Evolutionary conservation across 2,888 invertebrate species (phyloP).

Genomic region (Lepidochrysops patricia): DNA sequence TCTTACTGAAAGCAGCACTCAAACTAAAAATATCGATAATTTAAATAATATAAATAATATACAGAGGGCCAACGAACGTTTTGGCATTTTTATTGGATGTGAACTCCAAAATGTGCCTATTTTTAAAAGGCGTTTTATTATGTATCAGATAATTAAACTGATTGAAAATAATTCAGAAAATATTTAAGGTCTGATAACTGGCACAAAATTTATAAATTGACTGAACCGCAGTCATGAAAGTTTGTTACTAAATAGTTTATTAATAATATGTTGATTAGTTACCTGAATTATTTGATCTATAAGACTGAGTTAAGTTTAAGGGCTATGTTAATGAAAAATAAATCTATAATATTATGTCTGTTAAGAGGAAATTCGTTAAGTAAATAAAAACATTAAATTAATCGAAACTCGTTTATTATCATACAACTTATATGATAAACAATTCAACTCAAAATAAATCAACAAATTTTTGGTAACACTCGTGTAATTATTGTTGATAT

Average conservation of each 20-base stretch:
- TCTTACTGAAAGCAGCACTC: constrained; percentile 19
- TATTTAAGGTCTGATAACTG: constrained; percentile 13
- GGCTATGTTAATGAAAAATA: constrained; percentile 17
- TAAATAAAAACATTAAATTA: constrained; percentile 17
- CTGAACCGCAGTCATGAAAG: constrained; percentile 15
- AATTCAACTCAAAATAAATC: constrained; percentile 14
- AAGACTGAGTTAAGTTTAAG: constrained; percentile 18
- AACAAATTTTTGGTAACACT: constrained; percentile 15
- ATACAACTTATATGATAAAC: constrained; percentile 14
- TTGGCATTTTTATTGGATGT: constrained; percentile 18
- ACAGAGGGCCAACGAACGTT: constrained; percentile 17
- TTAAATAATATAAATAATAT: constrained; percentile 18
- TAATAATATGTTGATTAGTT: constrained; percentile 16
- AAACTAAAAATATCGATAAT: constrained; percentile 17
- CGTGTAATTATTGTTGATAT: constrained; percentile 18
- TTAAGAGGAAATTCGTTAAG: constrained; percentile 17
- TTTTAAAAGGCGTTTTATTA: constrained; percentile 18
- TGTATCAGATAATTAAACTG: constrained; percentile 19
- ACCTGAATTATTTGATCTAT: constrained; percentile 15
- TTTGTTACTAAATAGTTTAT: constrained; percentile 15
- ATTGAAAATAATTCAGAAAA: constrained; percentile 18
- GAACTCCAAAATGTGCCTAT: constrained; percentile 17
- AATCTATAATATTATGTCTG: constrained; percentile 16
- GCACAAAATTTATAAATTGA: constrained; percentile 15
- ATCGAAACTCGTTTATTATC: constrained; percentile 15